Evolutionary conservation across 2,113 vertebrate species (phyloP), one percentile per base, ranked within the genome.

Genomic region (Conger conger): DNA sequence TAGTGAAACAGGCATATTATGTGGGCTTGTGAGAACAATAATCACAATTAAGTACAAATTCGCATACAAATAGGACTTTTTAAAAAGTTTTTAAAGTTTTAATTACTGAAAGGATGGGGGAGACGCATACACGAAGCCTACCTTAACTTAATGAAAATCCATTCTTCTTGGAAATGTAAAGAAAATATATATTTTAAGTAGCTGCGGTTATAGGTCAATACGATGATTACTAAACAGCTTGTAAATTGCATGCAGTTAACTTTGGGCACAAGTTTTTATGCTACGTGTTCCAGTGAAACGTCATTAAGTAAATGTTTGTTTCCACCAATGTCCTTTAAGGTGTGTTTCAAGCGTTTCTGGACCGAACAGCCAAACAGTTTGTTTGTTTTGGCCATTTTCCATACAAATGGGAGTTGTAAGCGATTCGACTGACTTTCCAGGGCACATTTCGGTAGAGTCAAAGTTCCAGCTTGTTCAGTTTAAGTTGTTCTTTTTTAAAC

Each of bases 321-420:
- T 36, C 83, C 45, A 45, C 82, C 89, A 88, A 80, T 90, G 81
- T 84, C 86, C 87, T 83, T 42, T 86, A 86, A 92, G 91, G 90
- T 87, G 93, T 89, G 92, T 88, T 89, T 76, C 68, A 78, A n/a
- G 20, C 79, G 30, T 36, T 79, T 33, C 45, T 63, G 50, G 6
- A 86, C 50, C 9, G 81, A 82, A 88, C 80, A 82, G 63, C 76
- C 76, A 2, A 57, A 53, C 36, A 16, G 5, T 38, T 42, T 92
- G 92, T 93, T 93, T 40, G 89, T 88, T 90, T 91, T 92, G 91
- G 92, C 92, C 81, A 81, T 79, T 37, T 86, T 84, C 87, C 50
- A 42, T 23, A 57, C 9, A 9, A 38, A 27, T n/a, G 30, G 42
- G 37, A 0, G 0, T 42, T 50, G 79, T 1, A 53, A 38, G 17